Evolutionary conservation across 2,797 vertebrate species (phyloP).

Genomic region (Macrochelys suwanniensis): DNA sequence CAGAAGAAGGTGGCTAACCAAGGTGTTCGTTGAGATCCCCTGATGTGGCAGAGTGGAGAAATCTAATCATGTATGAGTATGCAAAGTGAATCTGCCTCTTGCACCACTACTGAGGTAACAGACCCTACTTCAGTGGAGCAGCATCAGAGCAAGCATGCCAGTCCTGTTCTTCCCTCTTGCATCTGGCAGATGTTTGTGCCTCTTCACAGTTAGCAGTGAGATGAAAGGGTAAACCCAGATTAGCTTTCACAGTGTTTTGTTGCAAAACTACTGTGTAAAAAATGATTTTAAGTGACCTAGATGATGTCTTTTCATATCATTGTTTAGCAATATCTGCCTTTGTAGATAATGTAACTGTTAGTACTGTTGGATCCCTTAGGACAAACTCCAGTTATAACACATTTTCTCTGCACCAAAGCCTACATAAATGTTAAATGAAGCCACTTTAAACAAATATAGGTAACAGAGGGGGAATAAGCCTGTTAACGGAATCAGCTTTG

Average conservation of each 20-base stretch:
- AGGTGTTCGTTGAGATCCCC: neutral
- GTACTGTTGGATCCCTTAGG: conserved; percentile 67
- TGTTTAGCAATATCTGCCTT: conserved; percentile 59
- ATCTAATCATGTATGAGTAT: neutral
- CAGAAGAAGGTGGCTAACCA: neutral
- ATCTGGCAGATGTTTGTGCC: neutral
- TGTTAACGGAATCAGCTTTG: conserved; percentile 63
- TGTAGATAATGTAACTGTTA: conserved; percentile 52
- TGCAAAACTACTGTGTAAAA: conserved; percentile 63
- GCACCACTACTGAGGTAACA: neutral
- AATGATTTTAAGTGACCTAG: conserved; percentile 57
- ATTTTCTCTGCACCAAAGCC: conserved; percentile 71
- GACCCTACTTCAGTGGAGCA: conserved; percentile 8
- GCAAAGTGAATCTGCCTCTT: conserved; percentile 1
- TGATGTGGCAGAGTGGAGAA: neutral
- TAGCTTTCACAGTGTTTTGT: conserved; percentile 20
- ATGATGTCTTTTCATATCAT: conserved; percentile 58
- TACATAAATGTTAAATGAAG: conserved; percentile 78
- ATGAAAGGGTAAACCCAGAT: conserved; percentile 43
- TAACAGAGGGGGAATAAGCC: conserved; percentile 68
- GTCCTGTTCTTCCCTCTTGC: conserved; percentile 1
- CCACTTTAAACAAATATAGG: conserved; percentile 73
- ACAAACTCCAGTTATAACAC: conserved; percentile 58
- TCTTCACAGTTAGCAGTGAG: conserved; percentile 22
- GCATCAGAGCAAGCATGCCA: neutral